These are phyloP conservation scores for Anas capensis DNA, from an alignment of 2,797 vertebrate species.

Conservation along the genomic window DNA sequence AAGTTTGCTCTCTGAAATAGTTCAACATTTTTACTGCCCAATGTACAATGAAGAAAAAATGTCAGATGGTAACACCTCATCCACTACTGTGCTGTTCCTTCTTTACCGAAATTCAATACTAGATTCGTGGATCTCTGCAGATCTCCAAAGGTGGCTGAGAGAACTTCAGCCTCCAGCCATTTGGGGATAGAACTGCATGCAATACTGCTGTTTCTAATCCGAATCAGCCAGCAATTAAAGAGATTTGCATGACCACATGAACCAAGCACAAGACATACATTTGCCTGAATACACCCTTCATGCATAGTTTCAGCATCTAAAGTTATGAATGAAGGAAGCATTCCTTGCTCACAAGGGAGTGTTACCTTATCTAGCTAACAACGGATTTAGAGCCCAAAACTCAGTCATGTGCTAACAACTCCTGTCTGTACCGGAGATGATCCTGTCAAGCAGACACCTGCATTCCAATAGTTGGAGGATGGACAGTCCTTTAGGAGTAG, in stretches of 20 bases:
- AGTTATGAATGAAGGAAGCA: background rate
- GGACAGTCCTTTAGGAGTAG: background rate
- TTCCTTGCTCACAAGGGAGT: background rate
- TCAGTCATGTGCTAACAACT: background rate
- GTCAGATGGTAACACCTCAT: background rate
- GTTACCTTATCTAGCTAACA: fast-evolving
- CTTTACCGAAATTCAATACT: background rate
- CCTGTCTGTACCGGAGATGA: background rate
- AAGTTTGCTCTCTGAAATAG: background rate
- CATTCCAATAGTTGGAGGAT: background rate
- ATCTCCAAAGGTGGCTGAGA: background rate
- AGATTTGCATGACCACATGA: background rate
- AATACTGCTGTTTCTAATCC: background rate
- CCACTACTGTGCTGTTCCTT: background rate
- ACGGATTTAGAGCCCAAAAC: background rate
- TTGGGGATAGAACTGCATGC: background rate
- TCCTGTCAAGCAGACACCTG: background rate
- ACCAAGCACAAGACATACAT: background rate
- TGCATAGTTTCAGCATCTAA: background rate
- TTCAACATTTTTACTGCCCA: background rate
- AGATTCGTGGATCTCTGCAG: background rate
- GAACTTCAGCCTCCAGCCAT: background rate
- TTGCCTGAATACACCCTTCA: background rate
- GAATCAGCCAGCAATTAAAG: background rate
- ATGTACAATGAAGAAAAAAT: background rate